Base-by-base conservation (phyloP, 2,113 vertebrate genomes). In the Nothobranchius kuhntae region DNA sequence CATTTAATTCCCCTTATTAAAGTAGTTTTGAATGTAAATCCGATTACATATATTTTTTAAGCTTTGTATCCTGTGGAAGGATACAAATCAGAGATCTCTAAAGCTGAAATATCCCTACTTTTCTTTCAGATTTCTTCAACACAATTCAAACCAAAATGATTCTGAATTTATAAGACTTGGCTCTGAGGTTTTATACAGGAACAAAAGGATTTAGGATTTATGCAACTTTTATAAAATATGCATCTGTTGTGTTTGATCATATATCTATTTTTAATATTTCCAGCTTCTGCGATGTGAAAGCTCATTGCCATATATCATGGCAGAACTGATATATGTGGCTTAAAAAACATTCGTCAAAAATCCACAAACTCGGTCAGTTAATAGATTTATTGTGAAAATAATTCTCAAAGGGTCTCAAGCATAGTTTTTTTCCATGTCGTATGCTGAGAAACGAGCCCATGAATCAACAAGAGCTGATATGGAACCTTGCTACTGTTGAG, bases 401-500 rank as follows among this genome's bases (percentile, higher is more conserved):
- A 26, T 15, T 15, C 40, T 47, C 3, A 15, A 21, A 21, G 21
- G 11, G 36, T 62, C 6, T 21, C 21, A 21, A 0, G 1, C 45
- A 17, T 51, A 8, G 53, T 53, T 48, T 17, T 10, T 0, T 0
- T 6, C 14, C 1, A 2, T 51, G 17, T n/a, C 53, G 5, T 68
- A 13, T 21, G 15, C 5, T 40, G 38, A 24, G 30, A 13, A 51
- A n/a, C 14, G 12, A 55, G 5, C 17, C 40, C 3, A 5, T 35
- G 17, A 48, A 46, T 63, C 14, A 56, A 21, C 26, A 26, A 54
- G 0, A 65, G 56, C 46, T 35, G 9, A 66, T 53, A 42, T 65
- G 15, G 58, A 56, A 65, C n/a, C 13, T 35, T 61, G 53, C 6
- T 80, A 68, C 65, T 45, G 6, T 54, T 30, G 55, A 64, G 40